Percentiles rank a stretch among this genome's conserved stretches.
phyloP scores from a whole-genome alignment of 2,797 vertebrate genomes.

The Hippocampus kuda region DNA sequence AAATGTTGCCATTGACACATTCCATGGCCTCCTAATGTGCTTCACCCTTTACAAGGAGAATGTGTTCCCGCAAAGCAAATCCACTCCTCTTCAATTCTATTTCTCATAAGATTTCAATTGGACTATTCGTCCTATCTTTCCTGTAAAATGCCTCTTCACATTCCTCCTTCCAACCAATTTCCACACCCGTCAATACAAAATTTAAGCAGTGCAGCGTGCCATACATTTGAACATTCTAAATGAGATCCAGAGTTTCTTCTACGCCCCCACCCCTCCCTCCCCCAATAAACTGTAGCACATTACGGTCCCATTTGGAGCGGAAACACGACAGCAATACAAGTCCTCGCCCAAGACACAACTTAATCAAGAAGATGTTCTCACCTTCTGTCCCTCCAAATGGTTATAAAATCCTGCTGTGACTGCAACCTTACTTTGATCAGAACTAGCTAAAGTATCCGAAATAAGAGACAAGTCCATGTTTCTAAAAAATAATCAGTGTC shows the following conservation, averaged over 20 bases:
- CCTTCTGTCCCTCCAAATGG: not conserved
- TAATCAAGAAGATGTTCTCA: constrained; percentile 1
- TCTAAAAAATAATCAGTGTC: not conserved
- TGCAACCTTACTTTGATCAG: constrained; percentile 1
- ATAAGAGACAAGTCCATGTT: not conserved
- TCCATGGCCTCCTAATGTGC: not conserved
- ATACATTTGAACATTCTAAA: constrained; percentile 16
- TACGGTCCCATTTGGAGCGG: constrained; percentile 8
- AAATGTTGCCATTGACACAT: not conserved
- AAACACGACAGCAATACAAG: not conserved
- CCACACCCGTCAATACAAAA: constrained; percentile 11
- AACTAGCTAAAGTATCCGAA: not conserved
- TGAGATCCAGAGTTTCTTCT: constrained; percentile 13
- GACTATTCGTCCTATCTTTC: not conserved
- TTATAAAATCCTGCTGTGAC: not conserved
- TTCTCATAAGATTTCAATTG: constrained; percentile 10
- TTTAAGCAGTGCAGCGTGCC: constrained; percentile 5
- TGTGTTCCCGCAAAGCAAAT: not conserved
- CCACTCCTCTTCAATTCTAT: constrained; percentile 2
- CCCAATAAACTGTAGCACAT: constrained; percentile 1
- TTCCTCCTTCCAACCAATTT: constrained; percentile 14
- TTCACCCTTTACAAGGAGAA: not conserved
- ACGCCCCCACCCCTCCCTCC: not conserved
- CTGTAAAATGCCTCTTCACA: constrained; percentile 17
- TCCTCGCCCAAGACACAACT: constrained; percentile 5